Evolutionary conservation across 2,888 invertebrate species (phyloP), one percentile per base, ranked within the genome.

Genomic region (Microdon myrmicae): DNA sequence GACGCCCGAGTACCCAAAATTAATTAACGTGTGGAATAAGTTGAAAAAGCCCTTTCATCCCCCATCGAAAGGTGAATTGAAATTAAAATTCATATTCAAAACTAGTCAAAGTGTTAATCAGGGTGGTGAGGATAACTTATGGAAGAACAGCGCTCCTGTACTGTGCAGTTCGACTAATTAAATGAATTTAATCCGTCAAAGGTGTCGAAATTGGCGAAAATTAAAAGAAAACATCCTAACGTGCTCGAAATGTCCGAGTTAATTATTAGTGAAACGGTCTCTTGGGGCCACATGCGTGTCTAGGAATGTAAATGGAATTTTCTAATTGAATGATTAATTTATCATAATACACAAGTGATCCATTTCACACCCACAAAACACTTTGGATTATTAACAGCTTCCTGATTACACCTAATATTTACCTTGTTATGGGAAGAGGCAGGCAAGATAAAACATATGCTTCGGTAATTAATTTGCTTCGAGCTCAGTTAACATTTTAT

Each of bases 321-420:
- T 66, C 66, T 59, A 66, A 66, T 66, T 66, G 66, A 66, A 66
- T 66, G 66, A 66, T 54, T 66, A 66, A 66, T 59, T 54, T 48
- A 53, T n/a, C n/a, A 59, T 59, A 54, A 48, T 48, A n/a, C n/a
- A n/a, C n/a, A 29, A 39, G 35, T 29, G 26, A 39, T 39, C 45
- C 25, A 16, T 10, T 41, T 39, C 25, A 26, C 49, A 17, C 12
- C 29, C 23, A 7, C 5, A n/a, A n/a, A 34, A 28, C 31, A 45
- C 51, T 7, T 47, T 39, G 14, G 66, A 66, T 54, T 59, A 54
- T 59, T 54, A 54, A 59, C 66, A 54, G 54, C 20, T 44, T 53
- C 28, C 34, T 59, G 53, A 49, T 54, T 48, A 39, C 39, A 44
- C 23, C 48, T 48, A 17, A 25, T 54, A 48, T 54, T 59, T 44